A percentile compares a stretch with the other conserved stretches of the same genome.
Evolutionary conservation across 2,797 vertebrate species (phyloP).

Genomic region (Mus minutoides): DNA sequence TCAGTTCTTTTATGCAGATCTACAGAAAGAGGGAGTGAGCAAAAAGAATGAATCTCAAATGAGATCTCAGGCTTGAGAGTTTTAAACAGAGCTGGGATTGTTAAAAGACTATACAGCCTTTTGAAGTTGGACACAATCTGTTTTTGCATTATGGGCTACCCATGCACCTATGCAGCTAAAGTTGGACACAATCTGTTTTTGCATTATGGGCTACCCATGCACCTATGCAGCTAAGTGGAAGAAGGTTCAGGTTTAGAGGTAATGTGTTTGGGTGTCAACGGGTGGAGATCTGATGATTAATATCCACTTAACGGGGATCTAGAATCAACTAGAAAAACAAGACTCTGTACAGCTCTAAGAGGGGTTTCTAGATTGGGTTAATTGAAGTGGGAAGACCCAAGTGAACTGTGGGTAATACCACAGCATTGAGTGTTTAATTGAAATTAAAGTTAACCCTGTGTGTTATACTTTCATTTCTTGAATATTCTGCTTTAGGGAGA

Average conservation of each 20-base stretch:
- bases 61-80: not conserved
- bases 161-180: not conserved
- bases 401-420: not conserved
- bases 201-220: not conserved
- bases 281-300: not conserved
- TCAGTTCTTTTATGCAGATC: not conserved
- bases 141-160: not conserved
- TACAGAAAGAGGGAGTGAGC: not conserved
- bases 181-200: not conserved
- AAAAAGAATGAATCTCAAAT: not conserved
- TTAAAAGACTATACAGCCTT: not conserved
- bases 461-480: constrained; percentile 8
- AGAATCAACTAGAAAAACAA: not conserved
- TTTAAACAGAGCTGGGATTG: not conserved
- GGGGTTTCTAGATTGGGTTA: not conserved
- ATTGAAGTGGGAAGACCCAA: not conserved
- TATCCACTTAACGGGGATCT: not conserved
- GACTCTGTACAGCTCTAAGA: not conserved
- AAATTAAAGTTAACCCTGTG: constrained; percentile 47
- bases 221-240: not conserved
- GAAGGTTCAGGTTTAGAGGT: not conserved
- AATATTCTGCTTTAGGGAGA: not conserved
- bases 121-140: not conserved
- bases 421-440: not conserved
- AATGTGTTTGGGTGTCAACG: not conserved